Percentiles rank a stretch among this genome's conserved stretches.
Conservation (phyloP, 2,113 vertebrate species). For the Halcyon malimbica region DNA sequence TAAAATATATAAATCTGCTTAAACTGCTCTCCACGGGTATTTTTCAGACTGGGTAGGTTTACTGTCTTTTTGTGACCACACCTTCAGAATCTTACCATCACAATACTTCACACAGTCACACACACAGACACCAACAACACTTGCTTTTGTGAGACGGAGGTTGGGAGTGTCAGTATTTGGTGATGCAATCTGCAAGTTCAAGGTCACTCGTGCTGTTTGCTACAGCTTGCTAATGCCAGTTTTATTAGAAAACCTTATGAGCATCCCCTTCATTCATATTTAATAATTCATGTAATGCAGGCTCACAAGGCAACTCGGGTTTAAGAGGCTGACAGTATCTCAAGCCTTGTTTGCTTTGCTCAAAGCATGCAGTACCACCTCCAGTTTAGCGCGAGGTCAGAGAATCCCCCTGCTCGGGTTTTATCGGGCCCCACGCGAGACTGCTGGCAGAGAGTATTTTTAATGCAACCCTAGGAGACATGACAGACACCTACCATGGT, state of each 20-base stretch:
- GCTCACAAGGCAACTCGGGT: slow-evolving; percentile 71
- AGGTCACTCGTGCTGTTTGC: slow-evolving; percentile 57
- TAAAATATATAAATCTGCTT: not conserved
- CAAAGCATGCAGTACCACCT: not conserved
- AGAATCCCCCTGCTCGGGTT: slow-evolving; percentile 1
- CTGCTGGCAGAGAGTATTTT: not conserved
- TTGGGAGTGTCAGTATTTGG: not conserved
- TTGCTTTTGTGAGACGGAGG: not conserved
- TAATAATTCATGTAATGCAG: slow-evolving; percentile 81
- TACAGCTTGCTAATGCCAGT: slow-evolving; percentile 51
- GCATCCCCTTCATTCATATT: slow-evolving; percentile 61
- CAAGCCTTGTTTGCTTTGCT: slow-evolving; percentile 66
- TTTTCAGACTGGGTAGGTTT: not conserved
- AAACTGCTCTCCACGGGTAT: not conserved
- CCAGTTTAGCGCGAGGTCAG: slow-evolving; percentile 42
- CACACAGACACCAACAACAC: not conserved
- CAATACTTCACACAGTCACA: not conserved
- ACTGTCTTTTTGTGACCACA: not conserved
- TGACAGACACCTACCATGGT: slow-evolving; percentile 76
- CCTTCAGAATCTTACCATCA: not conserved
- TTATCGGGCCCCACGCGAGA: not conserved
- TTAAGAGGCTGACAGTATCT: slow-evolving; percentile 73
- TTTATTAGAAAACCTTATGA: slow-evolving; percentile 83
- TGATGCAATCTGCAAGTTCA: slow-evolving; percentile 59
- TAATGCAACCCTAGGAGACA: not conserved